Percentiles rank a stretch among this genome's conserved stretches.
phyloP scores from a whole-genome alignment of 2,113 vertebrate genomes.

The Chlamydotis undulata region DNA sequence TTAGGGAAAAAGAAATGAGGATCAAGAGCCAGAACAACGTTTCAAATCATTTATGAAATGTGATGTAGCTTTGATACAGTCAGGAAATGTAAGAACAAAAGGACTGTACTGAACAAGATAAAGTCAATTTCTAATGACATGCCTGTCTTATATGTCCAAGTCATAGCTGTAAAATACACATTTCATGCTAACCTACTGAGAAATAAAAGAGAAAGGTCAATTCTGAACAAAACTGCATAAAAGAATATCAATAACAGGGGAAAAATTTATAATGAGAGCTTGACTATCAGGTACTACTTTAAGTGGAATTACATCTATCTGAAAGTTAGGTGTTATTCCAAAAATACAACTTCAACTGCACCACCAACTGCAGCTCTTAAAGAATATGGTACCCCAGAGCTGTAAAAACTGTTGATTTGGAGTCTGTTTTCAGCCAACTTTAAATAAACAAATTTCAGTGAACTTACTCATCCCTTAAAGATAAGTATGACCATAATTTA shows the following conservation, averaged over 20 bases:
- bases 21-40: neutral
- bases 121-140: neutral
- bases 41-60: neutral
- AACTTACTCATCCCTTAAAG: neutral
- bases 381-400: neutral
- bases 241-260: neutral
- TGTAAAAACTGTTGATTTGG: neutral
- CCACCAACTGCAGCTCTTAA: neutral
- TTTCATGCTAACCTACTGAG: neutral
- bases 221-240: neutral
- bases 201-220: neutral
- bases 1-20: neutral
- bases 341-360: neutral
- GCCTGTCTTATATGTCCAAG: neutral
- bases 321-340: neutral
- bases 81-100: neutral
- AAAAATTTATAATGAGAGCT: neutral
- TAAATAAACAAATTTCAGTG: neutral
- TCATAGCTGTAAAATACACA: neutral
- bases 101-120: neutral
- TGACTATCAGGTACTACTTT: neutral
- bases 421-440: neutral
- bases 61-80: neutral
- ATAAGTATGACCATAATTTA: neutral
- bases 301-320: neutral